These are phyloP conservation scores for Monochamus alternatus DNA, from an alignment of 2,888 invertebrate genomes.

Conservation along the genomic window DNA sequence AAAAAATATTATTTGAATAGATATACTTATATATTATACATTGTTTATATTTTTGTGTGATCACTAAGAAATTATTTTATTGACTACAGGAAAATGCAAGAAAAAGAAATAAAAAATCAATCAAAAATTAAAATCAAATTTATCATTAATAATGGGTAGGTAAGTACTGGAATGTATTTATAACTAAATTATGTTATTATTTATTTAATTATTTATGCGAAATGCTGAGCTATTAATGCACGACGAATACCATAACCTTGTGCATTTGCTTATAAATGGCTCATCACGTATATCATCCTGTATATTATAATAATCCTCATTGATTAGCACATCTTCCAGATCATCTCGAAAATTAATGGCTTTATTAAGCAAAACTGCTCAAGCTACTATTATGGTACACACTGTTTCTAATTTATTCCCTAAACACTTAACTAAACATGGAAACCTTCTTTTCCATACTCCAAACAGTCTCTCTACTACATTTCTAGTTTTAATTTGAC, in stretches of 20 bases:
- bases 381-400: background rate
- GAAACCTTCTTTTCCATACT: background rate
- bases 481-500: constrained; percentile 17
- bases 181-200: too few species aligned
- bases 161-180: too few species aligned
- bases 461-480: constrained; percentile 10
- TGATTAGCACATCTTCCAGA: background rate
- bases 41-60: too few species aligned
- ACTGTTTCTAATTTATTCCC: background rate
- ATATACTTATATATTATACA: too few species aligned
- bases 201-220: background rate
- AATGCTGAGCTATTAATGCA: background rate
- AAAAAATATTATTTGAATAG: too few species aligned
- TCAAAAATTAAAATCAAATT: too few species aligned
- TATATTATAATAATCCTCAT: background rate
- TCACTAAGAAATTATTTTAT: too few species aligned
- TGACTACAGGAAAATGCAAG: too few species aligned
- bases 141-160: too few species aligned
- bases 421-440: background rate
- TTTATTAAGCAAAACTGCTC: background rate
- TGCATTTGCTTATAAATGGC: constrained; percentile 1
- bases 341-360: background rate
- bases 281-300: background rate
- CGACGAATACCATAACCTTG: constrained; percentile 4
- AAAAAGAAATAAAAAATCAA: too few species aligned